Base-by-base conservation (phyloP, 2,113 vertebrate genomes). In the Thamnophis sirtalis region DNA sequence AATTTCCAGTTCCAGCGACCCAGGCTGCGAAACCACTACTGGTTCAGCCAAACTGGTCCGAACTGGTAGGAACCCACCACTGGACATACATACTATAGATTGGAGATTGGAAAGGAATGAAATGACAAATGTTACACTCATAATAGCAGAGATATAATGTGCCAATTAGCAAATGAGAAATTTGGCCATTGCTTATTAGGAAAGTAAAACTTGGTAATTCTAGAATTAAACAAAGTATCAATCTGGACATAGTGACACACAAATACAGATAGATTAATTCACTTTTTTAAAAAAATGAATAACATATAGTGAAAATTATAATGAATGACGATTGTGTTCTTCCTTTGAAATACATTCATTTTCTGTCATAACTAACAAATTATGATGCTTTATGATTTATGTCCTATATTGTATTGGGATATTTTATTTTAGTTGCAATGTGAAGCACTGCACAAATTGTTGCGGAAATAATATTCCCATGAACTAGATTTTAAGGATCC, bases 401-500 rank as follows among this genome's bases (percentile, higher is more conserved):
- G 88, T 0, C 1, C 84, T 90, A 92, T 91, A 84, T 89, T 91
- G 93, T 88, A n/a, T 89, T 93, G 48, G 91, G 43, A 28, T 43
- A 43, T 51, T 92, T 89, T 50, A 89, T 86, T 89, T 21, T 87
- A 43, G 33, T 80, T 8, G 7, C 33, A 90, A 92, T 92, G 38
- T 91, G 48, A 94, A 91, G 94, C 91, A 93, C 91, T 95, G 90
- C n/a, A 26, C 50, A 50, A 92, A 0, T 0, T 88, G 92, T 73
- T 94, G 53, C 87, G 93, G 88, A 84, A 94, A 21, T 51, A 93
- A 94, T 85, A 94, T 1, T 28, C 90, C 88, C 54, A 10, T 5
- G 33, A 87, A 95, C 92, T 26, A 87, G 84, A 48, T 38, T 93
- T 91, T 91, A 95, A 95, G 86, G 63, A 93, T 80, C 43, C 68